A percentile compares a stretch with the other conserved stretches of the same genome.
Conservation (phyloP, 2,797 vertebrate genomes). For the Oophaga sylvatica region DNA sequence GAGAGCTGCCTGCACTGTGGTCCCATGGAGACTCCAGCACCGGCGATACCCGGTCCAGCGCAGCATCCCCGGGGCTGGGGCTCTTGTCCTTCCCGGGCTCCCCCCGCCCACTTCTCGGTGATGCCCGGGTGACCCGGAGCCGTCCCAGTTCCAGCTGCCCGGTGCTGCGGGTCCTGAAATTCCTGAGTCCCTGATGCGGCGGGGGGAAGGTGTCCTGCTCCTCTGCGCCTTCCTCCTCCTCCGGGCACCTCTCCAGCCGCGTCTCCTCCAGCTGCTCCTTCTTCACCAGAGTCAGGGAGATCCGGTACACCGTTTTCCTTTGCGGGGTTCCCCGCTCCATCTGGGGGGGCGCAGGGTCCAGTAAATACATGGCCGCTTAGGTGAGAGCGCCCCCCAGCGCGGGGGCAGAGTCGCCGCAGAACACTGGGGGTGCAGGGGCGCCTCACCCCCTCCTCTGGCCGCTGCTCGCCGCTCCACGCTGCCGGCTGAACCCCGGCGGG, state of each 20-base stretch:
- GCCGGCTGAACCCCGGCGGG: slow-evolving; percentile 34
- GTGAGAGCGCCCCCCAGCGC: slow-evolving; percentile 56
- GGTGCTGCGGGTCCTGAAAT: slow-evolving; percentile 88
- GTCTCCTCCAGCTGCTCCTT: slow-evolving; percentile 79
- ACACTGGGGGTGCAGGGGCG: neutral
- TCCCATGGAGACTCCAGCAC: neutral
- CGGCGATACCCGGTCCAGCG: neutral
- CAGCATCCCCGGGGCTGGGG: slow-evolving; percentile 52
- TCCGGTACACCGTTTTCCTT: slow-evolving; percentile 89
- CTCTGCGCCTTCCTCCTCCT: slow-evolving; percentile 73
- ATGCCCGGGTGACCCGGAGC: slow-evolving; percentile 71
- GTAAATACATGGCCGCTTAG: slow-evolving; percentile 76
- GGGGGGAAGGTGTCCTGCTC: slow-evolving; percentile 70
- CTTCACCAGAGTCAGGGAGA: slow-evolving; percentile 93
- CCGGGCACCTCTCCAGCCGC: slow-evolving; percentile 49
- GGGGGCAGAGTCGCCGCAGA: neutral
- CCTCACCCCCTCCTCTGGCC: slow-evolving; percentile 21
- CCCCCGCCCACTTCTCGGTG: neutral
- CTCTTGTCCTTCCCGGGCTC: neutral
- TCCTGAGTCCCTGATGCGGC: slow-evolving; percentile 75
- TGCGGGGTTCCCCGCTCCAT: slow-evolving; percentile 82
- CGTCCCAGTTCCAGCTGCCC: slow-evolving; percentile 89
- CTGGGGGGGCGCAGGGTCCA: slow-evolving; percentile 74
- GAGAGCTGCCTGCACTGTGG: neutral
- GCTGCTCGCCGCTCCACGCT: slow-evolving; percentile 21